Evolutionary conservation across 1,140 invertebrate species (phyloP).

Genomic region (Zaprionus lachaisei): DNA sequence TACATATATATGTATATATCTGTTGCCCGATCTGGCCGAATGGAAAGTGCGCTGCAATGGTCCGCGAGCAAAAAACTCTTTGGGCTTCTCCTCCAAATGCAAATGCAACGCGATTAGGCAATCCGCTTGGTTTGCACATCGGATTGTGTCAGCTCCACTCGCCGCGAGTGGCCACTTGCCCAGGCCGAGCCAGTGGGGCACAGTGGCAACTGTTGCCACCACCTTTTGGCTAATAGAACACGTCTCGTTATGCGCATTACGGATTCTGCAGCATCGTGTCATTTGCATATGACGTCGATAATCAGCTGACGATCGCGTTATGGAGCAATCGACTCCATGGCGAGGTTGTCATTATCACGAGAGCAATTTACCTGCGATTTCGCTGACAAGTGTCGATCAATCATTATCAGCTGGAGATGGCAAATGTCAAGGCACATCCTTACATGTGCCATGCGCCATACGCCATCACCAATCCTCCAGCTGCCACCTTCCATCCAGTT

Average conservation of each 20-base stretch:
- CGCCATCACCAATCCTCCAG: not conserved
- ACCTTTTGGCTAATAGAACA: conserved; percentile 64
- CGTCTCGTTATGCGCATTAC: conserved; percentile 72
- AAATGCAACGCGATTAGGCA: conserved; percentile 39
- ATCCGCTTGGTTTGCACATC: conserved; percentile 4
- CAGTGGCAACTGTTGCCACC: not conserved
- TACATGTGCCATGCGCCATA: conserved; percentile 35
- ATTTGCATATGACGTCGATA: conserved; percentile 59
- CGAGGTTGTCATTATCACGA: conserved; percentile 71
- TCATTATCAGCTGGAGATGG: conserved; percentile 62
- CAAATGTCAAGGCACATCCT: conserved; percentile 79
- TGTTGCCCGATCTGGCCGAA: not conserved
- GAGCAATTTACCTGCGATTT: conserved; percentile 47
- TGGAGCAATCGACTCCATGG: conserved; percentile 33
- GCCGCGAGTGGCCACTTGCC: not conserved
- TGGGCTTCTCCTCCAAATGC: conserved; percentile 41
- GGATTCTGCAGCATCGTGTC: conserved; percentile 51
- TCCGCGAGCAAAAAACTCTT: conserved; percentile 40
- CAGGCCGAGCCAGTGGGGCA: conserved; percentile 14
- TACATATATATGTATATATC: conserved; percentile 17
- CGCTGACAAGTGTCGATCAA: conserved; percentile 47
- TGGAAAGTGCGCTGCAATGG: conserved; percentile 20
- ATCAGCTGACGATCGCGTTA: conserved; percentile 21
- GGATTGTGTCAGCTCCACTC: conserved; percentile 34
- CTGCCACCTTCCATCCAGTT: conserved; percentile 18